These are phyloP conservation scores for Theodoxus fluviatilis DNA, from an alignment of 2,888 invertebrate genomes.

Conservation along the genomic window DNA sequence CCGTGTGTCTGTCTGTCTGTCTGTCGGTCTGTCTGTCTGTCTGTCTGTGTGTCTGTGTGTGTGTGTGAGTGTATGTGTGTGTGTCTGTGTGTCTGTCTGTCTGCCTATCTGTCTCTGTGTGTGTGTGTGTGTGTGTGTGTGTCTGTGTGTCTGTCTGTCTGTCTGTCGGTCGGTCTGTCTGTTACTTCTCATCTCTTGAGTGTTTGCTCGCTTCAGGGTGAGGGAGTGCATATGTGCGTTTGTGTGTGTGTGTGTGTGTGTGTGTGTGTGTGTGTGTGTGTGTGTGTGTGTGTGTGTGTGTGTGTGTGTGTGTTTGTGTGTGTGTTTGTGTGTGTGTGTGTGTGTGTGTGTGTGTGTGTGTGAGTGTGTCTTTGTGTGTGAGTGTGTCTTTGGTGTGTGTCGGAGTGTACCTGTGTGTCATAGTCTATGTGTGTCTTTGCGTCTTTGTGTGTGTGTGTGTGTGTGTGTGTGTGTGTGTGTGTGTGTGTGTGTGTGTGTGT, in stretches of 20 bases:
- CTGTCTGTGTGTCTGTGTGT: no score
- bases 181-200: no score
- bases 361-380: background rate
- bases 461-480: conserved; percentile 17
- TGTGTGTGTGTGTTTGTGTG: background rate
- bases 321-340: conserved; percentile 13
- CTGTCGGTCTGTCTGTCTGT: no score
- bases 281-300: background rate
- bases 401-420: background rate
- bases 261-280: conserved; percentile 16
- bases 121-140: conserved; percentile 5
- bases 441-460: conserved; percentile 13
- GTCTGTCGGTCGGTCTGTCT: background rate
- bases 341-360: conserved; percentile 14
- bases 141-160: background rate
- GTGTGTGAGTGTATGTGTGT: no score
- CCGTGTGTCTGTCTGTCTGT: no score
- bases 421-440: background rate
- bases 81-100: no score
- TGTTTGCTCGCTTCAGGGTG: no score
- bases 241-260: conserved; percentile 1
- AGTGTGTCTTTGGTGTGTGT: background rate
- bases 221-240: background rate
- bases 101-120: background rate
- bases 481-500: conserved; percentile 3